A percentile compares a stretch with the other conserved stretches of the same genome.
Conservation (phyloP, 2,797 vertebrate species). For the Aulostomus chinensis region DNA sequence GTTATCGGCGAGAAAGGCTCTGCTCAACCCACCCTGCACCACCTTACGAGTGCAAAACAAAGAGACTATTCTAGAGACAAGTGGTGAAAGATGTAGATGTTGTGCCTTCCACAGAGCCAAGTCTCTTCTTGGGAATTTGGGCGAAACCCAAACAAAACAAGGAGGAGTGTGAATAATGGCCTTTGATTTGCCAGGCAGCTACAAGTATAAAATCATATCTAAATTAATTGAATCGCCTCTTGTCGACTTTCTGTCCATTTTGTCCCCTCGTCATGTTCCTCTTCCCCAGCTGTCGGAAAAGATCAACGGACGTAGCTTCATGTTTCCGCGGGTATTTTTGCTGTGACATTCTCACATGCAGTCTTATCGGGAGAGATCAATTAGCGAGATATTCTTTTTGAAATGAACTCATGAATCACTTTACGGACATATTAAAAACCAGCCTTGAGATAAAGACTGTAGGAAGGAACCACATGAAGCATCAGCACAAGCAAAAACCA, state of each 20-base stretch:
- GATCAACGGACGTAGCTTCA: conserved; percentile 4
- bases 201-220: too few species aligned
- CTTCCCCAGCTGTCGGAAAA: not conserved
- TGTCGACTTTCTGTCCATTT: too few species aligned
- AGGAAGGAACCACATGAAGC: conserved; percentile 16
- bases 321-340: not conserved
- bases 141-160: too few species aligned
- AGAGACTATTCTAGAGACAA: too few species aligned
- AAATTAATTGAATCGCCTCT: too few species aligned
- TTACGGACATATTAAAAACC: conserved; percentile 10
- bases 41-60: too few species aligned
- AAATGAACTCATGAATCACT: not conserved
- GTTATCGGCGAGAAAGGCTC: too few species aligned
- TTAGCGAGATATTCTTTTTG: conserved; percentile 8
- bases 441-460: conserved; percentile 16
- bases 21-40: not conserved
- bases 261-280: not conserved
- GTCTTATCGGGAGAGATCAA: conserved; percentile 7
- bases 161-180: too few species aligned
- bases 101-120: too few species aligned
- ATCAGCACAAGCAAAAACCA: conserved; percentile 14
- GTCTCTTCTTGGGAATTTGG: too few species aligned
- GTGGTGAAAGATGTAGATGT: too few species aligned
- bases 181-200: too few species aligned
- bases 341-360: not conserved